Conservation (phyloP, 2,888 invertebrate genomes). For the Chydorus sphaericus region DNA sequence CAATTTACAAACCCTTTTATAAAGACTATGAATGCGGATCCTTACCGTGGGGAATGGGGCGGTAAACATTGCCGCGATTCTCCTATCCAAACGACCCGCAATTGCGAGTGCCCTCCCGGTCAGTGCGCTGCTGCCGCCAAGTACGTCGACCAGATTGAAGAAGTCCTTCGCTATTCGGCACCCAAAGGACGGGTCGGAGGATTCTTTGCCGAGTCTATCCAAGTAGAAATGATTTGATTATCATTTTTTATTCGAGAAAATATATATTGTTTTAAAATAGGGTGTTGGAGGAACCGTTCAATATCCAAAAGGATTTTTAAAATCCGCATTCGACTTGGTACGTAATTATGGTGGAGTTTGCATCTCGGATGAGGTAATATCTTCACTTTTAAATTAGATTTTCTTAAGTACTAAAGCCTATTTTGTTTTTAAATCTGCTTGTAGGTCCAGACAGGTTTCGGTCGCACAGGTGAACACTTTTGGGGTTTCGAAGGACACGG, state of each 20-base stretch:
- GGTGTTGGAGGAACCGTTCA: constrained; percentile 90
- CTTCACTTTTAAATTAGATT: neutral
- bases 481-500: constrained; percentile 92
- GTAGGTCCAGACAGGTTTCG: constrained; percentile 90
- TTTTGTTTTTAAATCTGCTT: too few species aligned
- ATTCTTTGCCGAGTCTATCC: constrained; percentile 88
- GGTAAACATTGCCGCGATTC: constrained; percentile 79
- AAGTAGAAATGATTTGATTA: constrained; percentile 37
- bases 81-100: constrained; percentile 50
- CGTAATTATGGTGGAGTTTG: constrained; percentile 70
- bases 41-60: constrained; percentile 80
- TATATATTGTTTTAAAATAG: constrained; percentile 24
- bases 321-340: constrained; percentile 60
- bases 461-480: constrained; percentile 79
- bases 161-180: constrained; percentile 60
- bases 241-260: neutral
- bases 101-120: constrained; percentile 44
- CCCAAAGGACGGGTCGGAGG: constrained; percentile 69
- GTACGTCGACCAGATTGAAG: constrained; percentile 68
- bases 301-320: constrained; percentile 74
- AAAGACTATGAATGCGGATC: constrained; percentile 80
- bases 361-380: constrained; percentile 71
- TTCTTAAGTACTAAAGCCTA: too few species aligned
- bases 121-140: constrained; percentile 55
- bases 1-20: constrained; percentile 16